Evolutionary conservation across 2,888 invertebrate species (phyloP).

Genomic region (Acleris literana): DNA sequence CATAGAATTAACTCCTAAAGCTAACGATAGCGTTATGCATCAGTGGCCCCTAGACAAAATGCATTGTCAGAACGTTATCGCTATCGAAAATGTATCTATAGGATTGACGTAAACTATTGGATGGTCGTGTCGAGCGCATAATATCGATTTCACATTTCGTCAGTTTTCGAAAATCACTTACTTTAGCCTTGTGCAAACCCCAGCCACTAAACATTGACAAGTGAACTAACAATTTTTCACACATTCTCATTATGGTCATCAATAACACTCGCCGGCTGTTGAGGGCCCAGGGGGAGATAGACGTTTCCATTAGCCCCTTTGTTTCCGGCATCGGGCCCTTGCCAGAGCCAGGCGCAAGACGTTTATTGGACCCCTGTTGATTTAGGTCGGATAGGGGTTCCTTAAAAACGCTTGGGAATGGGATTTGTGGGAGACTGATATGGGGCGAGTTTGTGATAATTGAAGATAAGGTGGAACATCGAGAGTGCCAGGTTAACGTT

Average conservation of each 20-base stretch:
- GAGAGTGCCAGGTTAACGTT: no score
- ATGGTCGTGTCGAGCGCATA: no score
- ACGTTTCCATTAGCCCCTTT: conserved; percentile 18
- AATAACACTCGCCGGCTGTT: neutral
- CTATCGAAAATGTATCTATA: no score
- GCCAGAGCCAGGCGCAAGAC: conserved; percentile 10
- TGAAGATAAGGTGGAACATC: conserved; percentile 18
- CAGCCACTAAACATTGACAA: no score
- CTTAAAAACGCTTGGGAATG: conserved; percentile 20
- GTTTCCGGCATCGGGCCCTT: conserved; percentile 8
- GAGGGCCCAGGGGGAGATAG: conserved; percentile 1
- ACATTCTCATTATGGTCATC: neutral
- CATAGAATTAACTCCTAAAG: no score
- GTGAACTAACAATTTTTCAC: neutral
- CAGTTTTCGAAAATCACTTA: no score
- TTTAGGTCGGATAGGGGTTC: conserved; percentile 17
- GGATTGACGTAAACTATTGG: no score
- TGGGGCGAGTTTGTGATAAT: conserved; percentile 37
- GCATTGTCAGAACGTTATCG: no score
- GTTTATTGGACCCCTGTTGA: conserved; percentile 12
- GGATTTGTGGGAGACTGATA: conserved; percentile 2
- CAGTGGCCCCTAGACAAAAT: no score
- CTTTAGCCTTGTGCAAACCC: no score
- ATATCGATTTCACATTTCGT: no score
- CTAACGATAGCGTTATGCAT: no score